Evolutionary conservation across 2,113 vertebrate species (phyloP), one percentile per base, ranked within the genome.

Genomic region (Eleginops maclovinus): DNA sequence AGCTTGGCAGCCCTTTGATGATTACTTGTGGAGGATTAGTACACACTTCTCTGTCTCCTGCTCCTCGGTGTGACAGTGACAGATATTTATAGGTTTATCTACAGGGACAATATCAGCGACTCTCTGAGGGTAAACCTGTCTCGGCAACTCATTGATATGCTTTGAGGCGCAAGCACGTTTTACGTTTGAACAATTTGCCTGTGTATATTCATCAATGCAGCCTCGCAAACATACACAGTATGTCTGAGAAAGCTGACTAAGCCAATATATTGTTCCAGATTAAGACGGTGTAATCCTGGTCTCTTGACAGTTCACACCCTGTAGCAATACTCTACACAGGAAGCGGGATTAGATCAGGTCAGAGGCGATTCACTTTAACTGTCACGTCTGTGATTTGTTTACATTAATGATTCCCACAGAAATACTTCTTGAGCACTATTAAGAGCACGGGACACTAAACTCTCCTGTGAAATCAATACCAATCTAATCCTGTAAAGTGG

Each of bases 211-310:
- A 79, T 76, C 44, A 4, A 40, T n/a, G 40, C 24, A 41, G 13
- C 72, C 36, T 60, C 22, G 28, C 53, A 85, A 66, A 81, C 51
- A 73, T 55, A 61, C 82, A 69, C 70, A 72, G 69, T 36, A 21
- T 85, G 78, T 82, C 77, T 81, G 77, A 84, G 86, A 77, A 83
- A 82, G 66, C 72, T 84, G 79, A 89, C 78, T 87, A 87, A 92
- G 62, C 82, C 89, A 92, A 91, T 93, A 91, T 91, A 83, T 85
- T 89, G 88, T 93, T 88, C 91, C 74, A 85, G 90, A 93, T 92
- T 91, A 91, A 78, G 89, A 74, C 65, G 3, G 51, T 59, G 69
- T 93, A 93, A 93, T 91, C 87, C 83, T 77, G 63, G 55, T 78
- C 84, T 84, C 59, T 91, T 36, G 82, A 87, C 88, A 85, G 80